Base-by-base conservation (phyloP, 2,113 vertebrate species). In the Megaceryle torquata region DNA sequence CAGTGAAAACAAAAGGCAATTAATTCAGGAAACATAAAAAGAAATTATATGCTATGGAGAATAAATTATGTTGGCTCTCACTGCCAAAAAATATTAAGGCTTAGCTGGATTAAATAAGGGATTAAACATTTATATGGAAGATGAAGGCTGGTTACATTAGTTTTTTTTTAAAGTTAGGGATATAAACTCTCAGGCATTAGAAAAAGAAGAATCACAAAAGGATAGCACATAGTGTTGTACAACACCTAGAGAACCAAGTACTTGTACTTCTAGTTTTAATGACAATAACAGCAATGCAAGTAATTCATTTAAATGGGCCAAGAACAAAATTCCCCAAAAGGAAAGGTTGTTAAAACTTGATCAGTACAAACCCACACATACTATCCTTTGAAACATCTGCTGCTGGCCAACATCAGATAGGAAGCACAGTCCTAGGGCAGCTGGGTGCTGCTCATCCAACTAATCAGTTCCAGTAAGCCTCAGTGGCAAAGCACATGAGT, bases 1-100 rank as follows among this genome's bases (percentile, higher is more conserved):
- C 72, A 82, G 35, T 51, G 57, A 88, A 91, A 94, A 89, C 60
- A 87, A 94, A 96, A 82, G 72, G 86, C 93, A 96, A 72, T 90
- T 86, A 77, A 94, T 94, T 90, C 86, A 81, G 69, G 76, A 94
- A 56, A 44, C 44, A 86, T 84, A 80, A 88, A 93, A 96, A 88
- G 13, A 84, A 94, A 86, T 82, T 3, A 64, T 31, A 28, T 78
- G 19, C 86, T 86, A 54, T 21, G 8, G 44, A 75, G 31, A 78
- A 93, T 76, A 86, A 93, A 88, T 48, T 28, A 48, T 63, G 50
- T 43, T 70, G 53, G 37, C 70, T 88, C 72, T 93, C 59, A 37
- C 21, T 82, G 54, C 44, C 81, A 81, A 69, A 75, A 82, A 86
- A 85, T 74, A 94, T 10, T 86, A 72, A 64, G 53, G 70, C 53